A percentile compares a stretch with the other conserved stretches of the same genome.
phyloP scores from a whole-genome alignment of 2,888 invertebrate species.

The Oasisia sp. region DNA sequence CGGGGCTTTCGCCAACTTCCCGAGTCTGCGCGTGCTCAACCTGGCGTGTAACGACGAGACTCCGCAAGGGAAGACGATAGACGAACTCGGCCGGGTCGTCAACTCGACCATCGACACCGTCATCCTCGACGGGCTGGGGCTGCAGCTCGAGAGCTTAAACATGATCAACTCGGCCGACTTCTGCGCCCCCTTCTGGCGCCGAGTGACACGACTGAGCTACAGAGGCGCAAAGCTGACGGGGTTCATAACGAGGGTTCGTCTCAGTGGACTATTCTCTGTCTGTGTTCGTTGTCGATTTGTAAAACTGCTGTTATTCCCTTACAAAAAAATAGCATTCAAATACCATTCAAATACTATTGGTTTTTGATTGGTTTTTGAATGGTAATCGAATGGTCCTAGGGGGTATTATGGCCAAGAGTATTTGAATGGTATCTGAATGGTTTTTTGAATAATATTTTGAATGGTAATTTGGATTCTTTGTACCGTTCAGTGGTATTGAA shows the following conservation, averaged over 20 bases:
- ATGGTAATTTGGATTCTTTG: too few relatives aligned
- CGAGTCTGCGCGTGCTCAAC: not conserved
- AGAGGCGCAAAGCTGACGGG: not conserved
- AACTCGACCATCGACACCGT: not conserved
- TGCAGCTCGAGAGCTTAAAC: not conserved
- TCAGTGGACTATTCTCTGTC: not conserved
- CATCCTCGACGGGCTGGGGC: not conserved
- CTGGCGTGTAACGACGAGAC: not conserved
- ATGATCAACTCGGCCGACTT: not conserved
- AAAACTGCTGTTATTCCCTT: too few relatives aligned
- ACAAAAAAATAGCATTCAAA: too few relatives aligned
- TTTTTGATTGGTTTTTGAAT: too few relatives aligned
- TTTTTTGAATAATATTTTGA: too few relatives aligned
- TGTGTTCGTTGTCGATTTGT: not conserved
- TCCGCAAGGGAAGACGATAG: not conserved
- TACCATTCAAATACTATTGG: too few relatives aligned
- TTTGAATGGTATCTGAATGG: too few relatives aligned
- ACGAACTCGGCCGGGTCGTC: not conserved
- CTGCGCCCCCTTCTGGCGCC: not conserved
- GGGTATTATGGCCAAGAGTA: too few relatives aligned
- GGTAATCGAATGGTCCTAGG: too few relatives aligned
- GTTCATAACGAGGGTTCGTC: not conserved
- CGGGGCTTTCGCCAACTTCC: not conserved
- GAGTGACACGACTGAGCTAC: not conserved
- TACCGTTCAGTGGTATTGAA: too few relatives aligned